phyloP scores from a whole-genome alignment of 2,888 invertebrate genomes.

The Phengaris arion region DNA sequence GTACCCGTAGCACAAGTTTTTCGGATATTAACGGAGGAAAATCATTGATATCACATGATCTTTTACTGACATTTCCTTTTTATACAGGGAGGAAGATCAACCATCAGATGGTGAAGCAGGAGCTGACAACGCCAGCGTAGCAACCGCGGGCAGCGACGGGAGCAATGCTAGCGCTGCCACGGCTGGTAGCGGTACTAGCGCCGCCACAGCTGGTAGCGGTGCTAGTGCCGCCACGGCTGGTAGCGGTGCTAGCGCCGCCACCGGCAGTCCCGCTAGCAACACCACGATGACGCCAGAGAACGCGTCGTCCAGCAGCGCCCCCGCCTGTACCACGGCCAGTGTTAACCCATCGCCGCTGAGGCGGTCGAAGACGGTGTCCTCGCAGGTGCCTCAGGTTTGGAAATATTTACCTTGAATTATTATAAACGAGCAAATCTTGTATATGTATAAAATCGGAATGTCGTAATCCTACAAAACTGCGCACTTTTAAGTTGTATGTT shows the following conservation, averaged over 20 bases:
- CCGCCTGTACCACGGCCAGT: slow-evolving; percentile 45
- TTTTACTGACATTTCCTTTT: background rate
- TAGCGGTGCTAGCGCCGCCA: slow-evolving; percentile 51
- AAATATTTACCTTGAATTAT: background rate
- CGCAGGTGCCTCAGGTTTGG: slow-evolving; percentile 51
- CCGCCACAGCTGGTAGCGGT: slow-evolving; percentile 33
- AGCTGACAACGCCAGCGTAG: slow-evolving; percentile 50
- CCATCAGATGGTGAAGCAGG: slow-evolving; percentile 54
- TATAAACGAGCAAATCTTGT: background rate
- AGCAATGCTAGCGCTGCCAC: slow-evolving; percentile 60
- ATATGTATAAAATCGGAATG: background rate
- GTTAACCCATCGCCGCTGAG: slow-evolving; percentile 57
- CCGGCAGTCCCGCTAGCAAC: slow-evolving; percentile 34
- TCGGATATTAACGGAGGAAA: no score
- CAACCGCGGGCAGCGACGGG: slow-evolving; percentile 54
- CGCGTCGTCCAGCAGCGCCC: slow-evolving; percentile 65
- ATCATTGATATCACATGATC: no score
- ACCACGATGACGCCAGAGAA: slow-evolving; percentile 68
- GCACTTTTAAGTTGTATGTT: no score
- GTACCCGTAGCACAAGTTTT: no score
- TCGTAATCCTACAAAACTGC: no score
- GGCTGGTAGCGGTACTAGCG: slow-evolving; percentile 56
- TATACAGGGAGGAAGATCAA: slow-evolving; percentile 37
- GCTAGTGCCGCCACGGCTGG: slow-evolving; percentile 54
- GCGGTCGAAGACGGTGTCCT: slow-evolving; percentile 66